Conservation (phyloP, 1,140 invertebrate genomes). For the Microplitis mediator region DNA sequence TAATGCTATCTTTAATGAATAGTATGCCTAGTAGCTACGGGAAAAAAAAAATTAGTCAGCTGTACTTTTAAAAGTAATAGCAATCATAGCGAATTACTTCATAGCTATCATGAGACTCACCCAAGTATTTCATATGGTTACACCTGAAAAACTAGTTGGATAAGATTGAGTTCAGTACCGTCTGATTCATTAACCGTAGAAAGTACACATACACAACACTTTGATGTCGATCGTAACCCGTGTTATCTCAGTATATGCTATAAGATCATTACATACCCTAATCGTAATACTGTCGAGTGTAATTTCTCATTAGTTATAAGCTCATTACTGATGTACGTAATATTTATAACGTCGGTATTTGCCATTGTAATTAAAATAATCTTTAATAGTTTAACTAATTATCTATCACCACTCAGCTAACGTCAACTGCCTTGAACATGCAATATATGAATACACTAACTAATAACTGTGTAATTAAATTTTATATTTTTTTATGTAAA, state of each 20-base stretch:
- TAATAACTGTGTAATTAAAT: too few species aligned
- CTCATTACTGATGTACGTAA: background rate
- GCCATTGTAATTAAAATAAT: constrained; percentile 7
- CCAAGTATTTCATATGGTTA: background rate
- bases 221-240: background rate
- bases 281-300: background rate
- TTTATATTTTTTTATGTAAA: too few species aligned
- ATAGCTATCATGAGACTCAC: background rate
- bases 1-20: too few species aligned
- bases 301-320: background rate
- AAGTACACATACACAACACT: background rate
- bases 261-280: background rate
- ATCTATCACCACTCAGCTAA: background rate
- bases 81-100: too few species aligned
- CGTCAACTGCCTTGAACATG: background rate
- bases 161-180: background rate
- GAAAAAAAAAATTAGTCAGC: too few species aligned
- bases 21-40: too few species aligned
- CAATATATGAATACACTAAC: background rate
- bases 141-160: constrained; percentile 13
- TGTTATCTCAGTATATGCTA: background rate
- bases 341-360: background rate
- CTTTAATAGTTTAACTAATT: background rate
- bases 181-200: constrained; percentile 14
- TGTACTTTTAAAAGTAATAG: too few species aligned